Conservation (phyloP, 2,113 vertebrate species). For the Cochlearius cochlearius region DNA sequence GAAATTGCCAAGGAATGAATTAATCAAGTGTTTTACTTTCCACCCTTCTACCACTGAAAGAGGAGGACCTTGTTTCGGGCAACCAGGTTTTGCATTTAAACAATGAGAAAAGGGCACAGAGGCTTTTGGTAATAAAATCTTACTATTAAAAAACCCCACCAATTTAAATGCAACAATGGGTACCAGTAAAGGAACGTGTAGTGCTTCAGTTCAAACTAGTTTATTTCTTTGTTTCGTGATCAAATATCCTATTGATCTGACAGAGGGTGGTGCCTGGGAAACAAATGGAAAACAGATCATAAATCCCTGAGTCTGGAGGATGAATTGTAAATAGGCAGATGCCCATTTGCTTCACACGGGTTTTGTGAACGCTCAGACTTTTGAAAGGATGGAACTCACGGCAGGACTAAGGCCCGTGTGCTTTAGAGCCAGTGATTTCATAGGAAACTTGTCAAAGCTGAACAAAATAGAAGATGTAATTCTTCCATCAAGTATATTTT, state of each 20-base stretch:
- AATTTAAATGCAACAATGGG: neutral
- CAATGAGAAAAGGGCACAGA: neutral
- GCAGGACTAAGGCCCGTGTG: neutral
- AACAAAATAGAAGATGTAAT: neutral
- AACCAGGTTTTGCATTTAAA: neutral
- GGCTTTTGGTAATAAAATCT: neutral
- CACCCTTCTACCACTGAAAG: neutral
- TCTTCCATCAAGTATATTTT: neutral
- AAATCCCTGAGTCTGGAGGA: neutral
- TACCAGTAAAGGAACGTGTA: neutral
- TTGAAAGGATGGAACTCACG: neutral
- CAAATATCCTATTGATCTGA: neutral
- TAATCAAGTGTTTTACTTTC: neutral
- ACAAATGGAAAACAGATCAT: neutral
- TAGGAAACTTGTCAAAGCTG: neutral
- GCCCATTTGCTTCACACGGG: fast-evolving
- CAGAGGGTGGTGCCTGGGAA: neutral
- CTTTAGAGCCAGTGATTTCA: neutral
- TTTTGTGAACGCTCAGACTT: neutral
- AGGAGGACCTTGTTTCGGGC: neutral
- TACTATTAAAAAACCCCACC: neutral
- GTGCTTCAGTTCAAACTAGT: neutral
- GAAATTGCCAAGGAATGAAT: neutral
- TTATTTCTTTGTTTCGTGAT: neutral
- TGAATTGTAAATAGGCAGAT: neutral